Evolutionary conservation across 1,140 invertebrate species (phyloP), one percentile per base, ranked within the genome.

Genomic region (Aphaenogaster ashmeadi): DNA sequence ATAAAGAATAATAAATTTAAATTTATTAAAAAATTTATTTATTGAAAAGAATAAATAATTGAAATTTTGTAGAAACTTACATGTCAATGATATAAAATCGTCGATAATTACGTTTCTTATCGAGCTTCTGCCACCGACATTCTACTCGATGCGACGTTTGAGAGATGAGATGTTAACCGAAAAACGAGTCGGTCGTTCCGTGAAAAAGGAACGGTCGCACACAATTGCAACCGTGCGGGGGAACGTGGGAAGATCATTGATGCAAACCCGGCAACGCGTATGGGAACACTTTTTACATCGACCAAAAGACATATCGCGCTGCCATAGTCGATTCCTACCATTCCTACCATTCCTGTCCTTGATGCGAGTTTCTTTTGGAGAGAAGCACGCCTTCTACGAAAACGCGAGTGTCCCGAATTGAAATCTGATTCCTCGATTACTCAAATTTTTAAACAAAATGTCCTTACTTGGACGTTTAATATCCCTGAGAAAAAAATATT

Each of bases 181-280:
- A 60, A 60, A 83, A 74, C 52, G 18, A 72, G 38, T 47, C 36
- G 64, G 13, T 81, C 54, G 54, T 74, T 74, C 13, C 8, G 5
- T 18, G 52, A 83, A 83, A 74, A 38, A 79, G 27, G 27, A 66
- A 79, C 58, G 3, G 8, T 41, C 21, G 36, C 62, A 41, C 47
- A 41, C 54, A 47, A 58, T 83, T 47, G 67, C 80, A 27, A 47
- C 3, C 27, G 47, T 13, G 56, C 21, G 44, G 44, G 18, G 6
- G 4, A n/a, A 86, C 58, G 74, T 86, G 72, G 47, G 74, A 86
- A 86, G 74, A 86, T 86, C 74, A 86, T 86, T 86, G 74, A 86
- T 54, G 74, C 74, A 79, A 66, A 80, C 58, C 38, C 36, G 41
- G 36, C 72, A 33, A 79, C 11, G 38, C 21, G 50, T 80, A 71